Percentiles rank a stretch among this genome's conserved stretches.
These are phyloP conservation scores for Cyclopterus lumpus DNA, from an alignment of 2,797 vertebrate genomes.

Conservation along the genomic window DNA sequence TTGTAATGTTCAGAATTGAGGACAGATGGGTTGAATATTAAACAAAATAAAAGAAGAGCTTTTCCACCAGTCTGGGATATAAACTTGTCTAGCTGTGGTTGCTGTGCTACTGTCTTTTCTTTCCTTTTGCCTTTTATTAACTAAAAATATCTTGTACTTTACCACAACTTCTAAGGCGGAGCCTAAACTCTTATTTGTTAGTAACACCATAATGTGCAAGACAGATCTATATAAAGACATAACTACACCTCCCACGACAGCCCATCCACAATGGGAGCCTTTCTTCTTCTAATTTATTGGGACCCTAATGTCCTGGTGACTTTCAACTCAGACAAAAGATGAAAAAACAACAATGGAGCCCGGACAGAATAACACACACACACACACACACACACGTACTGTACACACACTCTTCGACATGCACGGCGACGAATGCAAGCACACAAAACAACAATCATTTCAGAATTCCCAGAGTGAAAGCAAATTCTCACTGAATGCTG, in stretches of 20 bases:
- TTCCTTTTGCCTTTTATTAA: constrained; percentile 67
- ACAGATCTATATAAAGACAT: constrained; percentile 74
- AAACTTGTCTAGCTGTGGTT: constrained; percentile 76
- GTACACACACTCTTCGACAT: constrained; percentile 23
- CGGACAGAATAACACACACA: constrained; percentile 13
- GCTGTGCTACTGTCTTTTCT: constrained; percentile 52
- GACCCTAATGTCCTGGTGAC: constrained; percentile 76
- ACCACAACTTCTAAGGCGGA: constrained; percentile 75
- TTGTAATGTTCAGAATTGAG: constrained; percentile 67
- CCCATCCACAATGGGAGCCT: constrained; percentile 71
- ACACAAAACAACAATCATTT: constrained; percentile 57
- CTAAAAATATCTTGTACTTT: constrained; percentile 72
- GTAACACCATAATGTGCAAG: constrained; percentile 64
- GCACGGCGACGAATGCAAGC: constrained; percentile 35
- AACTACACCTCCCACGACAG: constrained; percentile 70
- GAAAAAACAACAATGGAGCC: constrained; percentile 67
- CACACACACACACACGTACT: constrained; percentile 26
- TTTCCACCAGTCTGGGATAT: constrained; percentile 74
- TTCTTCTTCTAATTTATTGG: constrained; percentile 81
- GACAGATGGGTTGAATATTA: constrained; percentile 81
- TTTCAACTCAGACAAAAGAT: constrained; percentile 75
- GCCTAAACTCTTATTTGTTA: constrained; percentile 67
- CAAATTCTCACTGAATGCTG: constrained; percentile 69
- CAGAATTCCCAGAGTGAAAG: constrained; percentile 76
- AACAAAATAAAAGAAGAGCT: constrained; percentile 63